Conservation (phyloP, 2,113 vertebrate species). For the Hypocryptadius cinnamomeus region DNA sequence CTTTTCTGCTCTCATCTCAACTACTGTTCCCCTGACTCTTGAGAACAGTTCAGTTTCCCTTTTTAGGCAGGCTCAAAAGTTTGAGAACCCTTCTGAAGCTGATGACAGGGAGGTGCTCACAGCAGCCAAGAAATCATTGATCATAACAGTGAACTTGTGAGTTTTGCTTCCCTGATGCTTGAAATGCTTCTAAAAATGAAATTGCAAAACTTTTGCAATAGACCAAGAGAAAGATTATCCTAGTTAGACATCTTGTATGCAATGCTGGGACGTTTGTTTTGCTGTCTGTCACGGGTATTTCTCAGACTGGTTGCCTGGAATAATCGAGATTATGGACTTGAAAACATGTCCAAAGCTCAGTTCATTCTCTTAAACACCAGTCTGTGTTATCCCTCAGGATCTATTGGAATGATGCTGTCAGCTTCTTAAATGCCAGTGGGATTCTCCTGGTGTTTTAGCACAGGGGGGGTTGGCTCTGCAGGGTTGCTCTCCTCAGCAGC, state of each 20-base stretch:
- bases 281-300: background rate
- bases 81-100: background rate
- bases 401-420: background rate
- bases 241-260: background rate
- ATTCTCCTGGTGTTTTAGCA: background rate
- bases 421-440: background rate
- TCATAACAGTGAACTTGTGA: background rate
- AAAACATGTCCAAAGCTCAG: background rate
- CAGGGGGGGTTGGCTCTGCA: background rate
- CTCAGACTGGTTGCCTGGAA: background rate
- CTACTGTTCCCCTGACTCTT: background rate
- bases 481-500: background rate
- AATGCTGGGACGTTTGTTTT: background rate
- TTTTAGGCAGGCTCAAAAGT: background rate
- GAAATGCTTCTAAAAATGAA: background rate
- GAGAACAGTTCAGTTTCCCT: background rate
- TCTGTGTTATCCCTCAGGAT: background rate
- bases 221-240: background rate
- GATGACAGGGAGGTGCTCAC: background rate
- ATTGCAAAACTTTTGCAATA: background rate
- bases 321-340: background rate
- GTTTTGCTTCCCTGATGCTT: background rate
- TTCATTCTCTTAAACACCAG: background rate
- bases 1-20: background rate
- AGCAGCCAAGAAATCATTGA: background rate